Evolutionary conservation across 1,140 invertebrate species (phyloP).

Genomic region (Teleogryllus occipitalis): DNA sequence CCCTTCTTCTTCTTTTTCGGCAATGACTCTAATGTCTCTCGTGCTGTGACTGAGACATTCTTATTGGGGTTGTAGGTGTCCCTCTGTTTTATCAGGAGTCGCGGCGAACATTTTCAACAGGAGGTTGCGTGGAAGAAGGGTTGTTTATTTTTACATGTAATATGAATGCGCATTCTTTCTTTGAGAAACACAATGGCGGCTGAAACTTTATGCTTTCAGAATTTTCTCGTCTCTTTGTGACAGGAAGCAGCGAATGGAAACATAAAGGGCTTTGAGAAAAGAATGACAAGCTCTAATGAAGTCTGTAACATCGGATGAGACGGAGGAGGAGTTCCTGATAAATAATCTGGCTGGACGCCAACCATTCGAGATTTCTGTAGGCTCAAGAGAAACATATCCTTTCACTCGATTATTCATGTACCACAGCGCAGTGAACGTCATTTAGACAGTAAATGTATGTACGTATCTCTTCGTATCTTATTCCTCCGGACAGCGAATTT

Average conservation of each 20-base stretch:
- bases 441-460: no score
- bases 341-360: background rate
- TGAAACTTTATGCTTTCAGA: background rate
- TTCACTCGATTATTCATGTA: background rate
- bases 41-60: background rate
- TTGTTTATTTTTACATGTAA: background rate
- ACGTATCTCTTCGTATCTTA: no score
- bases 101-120: background rate
- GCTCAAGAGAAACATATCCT: background rate
- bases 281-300: background rate
- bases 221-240: background rate
- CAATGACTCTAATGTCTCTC: background rate
- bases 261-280: background rate
- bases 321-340: background rate
- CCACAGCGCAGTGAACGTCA: background rate
- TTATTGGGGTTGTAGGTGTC: slow-evolving; percentile 3
- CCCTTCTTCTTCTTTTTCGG: background rate
- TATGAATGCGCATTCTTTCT: background rate
- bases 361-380: background rate
- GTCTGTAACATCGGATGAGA: background rate
- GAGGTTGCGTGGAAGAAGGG: background rate
- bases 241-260: background rate
- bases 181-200: background rate
- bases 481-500: no score
- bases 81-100: background rate